Conservation (phyloP, 2,797 vertebrate species). For the Silurus lanzhouensis region DNA sequence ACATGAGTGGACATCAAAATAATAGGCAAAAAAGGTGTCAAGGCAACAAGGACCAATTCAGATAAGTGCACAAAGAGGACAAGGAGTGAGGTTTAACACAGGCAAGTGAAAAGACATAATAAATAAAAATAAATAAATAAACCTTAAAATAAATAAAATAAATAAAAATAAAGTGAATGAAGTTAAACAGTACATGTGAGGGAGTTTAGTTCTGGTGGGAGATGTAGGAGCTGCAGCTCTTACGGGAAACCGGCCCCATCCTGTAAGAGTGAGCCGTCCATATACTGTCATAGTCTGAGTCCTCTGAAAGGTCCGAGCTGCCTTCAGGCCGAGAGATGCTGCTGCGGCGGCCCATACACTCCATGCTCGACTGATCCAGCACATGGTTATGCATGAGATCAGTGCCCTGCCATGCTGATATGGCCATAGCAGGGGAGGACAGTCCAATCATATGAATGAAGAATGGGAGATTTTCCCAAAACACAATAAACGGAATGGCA, state of each 20-base stretch:
- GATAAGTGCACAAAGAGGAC: constrained; percentile 62
- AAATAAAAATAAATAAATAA: constrained; percentile 42
- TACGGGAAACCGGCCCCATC: constrained; percentile 94
- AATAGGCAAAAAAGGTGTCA: constrained; percentile 79
- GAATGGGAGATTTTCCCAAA: constrained; percentile 59
- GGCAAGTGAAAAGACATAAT: constrained; percentile 39
- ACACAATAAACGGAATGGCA: constrained; percentile 40
- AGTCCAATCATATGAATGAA: constrained; percentile 41
- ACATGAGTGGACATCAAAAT: constrained; percentile 43
- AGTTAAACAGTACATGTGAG: constrained; percentile 37
- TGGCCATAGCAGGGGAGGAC: constrained; percentile 45
- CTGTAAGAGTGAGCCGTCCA: constrained; percentile 98
- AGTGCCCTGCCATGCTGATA: constrained; percentile 97
- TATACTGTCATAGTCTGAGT: constrained; percentile 99
- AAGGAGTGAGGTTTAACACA: constrained; percentile 44
- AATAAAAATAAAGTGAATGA: constrained; percentile 30
- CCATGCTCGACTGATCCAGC: constrained; percentile 91
- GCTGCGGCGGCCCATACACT: constrained; percentile 85
- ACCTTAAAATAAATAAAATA: constrained; percentile 40
- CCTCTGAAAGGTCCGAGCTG: constrained; percentile 90
- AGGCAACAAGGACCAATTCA: constrained; percentile 82
- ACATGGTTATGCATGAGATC: constrained; percentile 99
- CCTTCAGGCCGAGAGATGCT: constrained; percentile 87
- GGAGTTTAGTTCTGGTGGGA: constrained; percentile 88
- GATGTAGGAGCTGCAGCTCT: constrained; percentile 94